These are phyloP conservation scores for Lasioglossum marginatum DNA, from an alignment of 2,888 invertebrate species.

Conservation along the genomic window DNA sequence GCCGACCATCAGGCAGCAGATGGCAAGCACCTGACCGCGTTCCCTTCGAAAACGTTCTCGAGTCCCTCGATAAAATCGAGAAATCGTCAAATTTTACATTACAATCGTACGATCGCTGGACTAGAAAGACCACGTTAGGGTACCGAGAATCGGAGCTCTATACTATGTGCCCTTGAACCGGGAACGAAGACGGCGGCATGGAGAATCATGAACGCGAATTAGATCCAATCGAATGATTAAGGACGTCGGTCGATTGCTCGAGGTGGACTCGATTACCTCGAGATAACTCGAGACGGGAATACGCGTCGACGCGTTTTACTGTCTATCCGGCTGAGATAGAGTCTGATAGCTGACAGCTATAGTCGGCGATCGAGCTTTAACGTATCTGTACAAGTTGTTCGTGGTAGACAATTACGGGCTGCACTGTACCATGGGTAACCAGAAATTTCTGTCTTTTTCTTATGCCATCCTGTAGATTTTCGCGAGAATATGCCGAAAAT, in stretches of 20 bases:
- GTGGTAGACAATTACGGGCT: not conserved
- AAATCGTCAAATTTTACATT: slow-evolving; percentile 41
- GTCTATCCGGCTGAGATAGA: slow-evolving; percentile 31
- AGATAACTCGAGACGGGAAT: slow-evolving; percentile 46
- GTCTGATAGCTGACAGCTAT: not conserved
- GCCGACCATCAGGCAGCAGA: slow-evolving; percentile 68
- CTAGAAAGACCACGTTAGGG: slow-evolving; percentile 24
- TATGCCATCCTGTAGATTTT: no score
- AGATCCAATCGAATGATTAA: slow-evolving; percentile 74
- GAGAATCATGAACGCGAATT: slow-evolving; percentile 71
- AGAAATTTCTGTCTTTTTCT: no score
- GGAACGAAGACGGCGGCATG: slow-evolving; percentile 61
- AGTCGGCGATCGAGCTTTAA: not conserved
- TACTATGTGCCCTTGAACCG: slow-evolving; percentile 65
- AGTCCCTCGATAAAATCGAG: slow-evolving; percentile 52
- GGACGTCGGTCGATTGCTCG: slow-evolving; percentile 62
- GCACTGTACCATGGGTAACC: not conserved
- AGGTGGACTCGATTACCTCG: slow-evolving; percentile 68
- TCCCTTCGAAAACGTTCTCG: slow-evolving; percentile 51
- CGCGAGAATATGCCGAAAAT: no score
- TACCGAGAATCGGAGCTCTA: slow-evolving; percentile 39
- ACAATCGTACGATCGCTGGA: slow-evolving; percentile 6
- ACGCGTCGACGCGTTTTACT: slow-evolving; percentile 34
- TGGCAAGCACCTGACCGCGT: slow-evolving; percentile 75
- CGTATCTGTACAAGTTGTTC: not conserved